phyloP scores from a whole-genome alignment of 2,113 vertebrate genomes.

The Neomonachus schauinslandi region DNA sequence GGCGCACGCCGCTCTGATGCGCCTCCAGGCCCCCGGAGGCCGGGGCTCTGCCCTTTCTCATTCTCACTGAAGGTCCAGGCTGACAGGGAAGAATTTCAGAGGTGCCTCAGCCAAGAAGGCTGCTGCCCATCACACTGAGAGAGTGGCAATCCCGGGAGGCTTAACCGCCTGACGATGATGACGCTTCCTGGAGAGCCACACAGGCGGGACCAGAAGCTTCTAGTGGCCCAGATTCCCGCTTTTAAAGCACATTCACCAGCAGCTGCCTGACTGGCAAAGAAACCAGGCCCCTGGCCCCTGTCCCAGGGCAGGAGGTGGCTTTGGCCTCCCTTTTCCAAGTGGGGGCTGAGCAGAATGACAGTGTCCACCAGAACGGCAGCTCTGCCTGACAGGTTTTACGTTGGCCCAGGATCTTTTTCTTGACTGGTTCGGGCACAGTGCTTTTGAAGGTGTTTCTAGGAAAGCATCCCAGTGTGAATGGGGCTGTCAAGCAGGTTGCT shows the following conservation, averaged over 20 bases:
- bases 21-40: neutral
- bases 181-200: neutral
- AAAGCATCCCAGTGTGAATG: accelerated
- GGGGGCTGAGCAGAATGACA: neutral
- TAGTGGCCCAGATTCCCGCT: neutral
- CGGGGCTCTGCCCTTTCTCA: neutral
- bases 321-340: neutral
- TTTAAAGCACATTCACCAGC: neutral
- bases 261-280: neutral
- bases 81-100: neutral
- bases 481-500: neutral
- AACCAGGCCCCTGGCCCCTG: neutral
- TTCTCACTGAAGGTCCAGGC: neutral
- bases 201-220: neutral
- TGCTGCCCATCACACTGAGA: neutral
- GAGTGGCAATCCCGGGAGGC: neutral
- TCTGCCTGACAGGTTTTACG: neutral
- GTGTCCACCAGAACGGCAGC: neutral
- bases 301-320: accelerated
- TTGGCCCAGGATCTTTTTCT: neutral
- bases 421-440: neutral
- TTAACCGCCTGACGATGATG: neutral
- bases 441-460: neutral
- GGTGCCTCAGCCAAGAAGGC: neutral
- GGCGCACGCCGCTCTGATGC: accelerated